Base-by-base conservation (phyloP, 2,113 vertebrate genomes). In the Oryzias melastigma region DNA sequence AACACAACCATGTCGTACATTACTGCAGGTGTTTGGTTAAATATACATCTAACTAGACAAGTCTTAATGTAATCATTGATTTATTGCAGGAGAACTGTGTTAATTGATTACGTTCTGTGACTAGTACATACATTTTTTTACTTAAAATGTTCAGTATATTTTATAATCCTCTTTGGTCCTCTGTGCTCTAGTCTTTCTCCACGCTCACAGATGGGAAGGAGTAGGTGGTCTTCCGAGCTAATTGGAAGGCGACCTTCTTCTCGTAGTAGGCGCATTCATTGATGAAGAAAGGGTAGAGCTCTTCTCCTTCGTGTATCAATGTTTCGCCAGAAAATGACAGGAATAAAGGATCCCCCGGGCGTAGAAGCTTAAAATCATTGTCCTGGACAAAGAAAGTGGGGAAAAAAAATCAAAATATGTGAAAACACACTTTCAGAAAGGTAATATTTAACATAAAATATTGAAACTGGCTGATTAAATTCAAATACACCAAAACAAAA, bases 241-340 rank as follows among this genome's bases (percentile, higher is more conserved):
- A 75, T n/a, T 78, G 63, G 65, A 91, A 89, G 18, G 92, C 91
- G 8, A 88, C 84, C 43, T 77, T 88, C 67, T 91, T 92, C 74
- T 93, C 91, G 4, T 93, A 93, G 78, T 93, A 93, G 16, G 92
- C 89, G 15, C 86, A 80, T 53, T 93, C 91, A 7, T 93, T 93
- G 17, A 93, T 59, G 62, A 93, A 93, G 56, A 87, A 54, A 13
- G 91, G 84, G 76, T 90, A 84, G 58, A 91, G 81, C 35, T 77
- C 86, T 19, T 88, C 83, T 8, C 83, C 91, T 4, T 87, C 75
- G 0, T 91, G 79, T 25, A 19, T 75, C 60, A 91, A 48, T 0
- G 68, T 87, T 58, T 93, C 84, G 6, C 91, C 89, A 12, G 76
- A 73, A 76, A 93, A 91, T 1, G 70, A 70, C 77, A 62, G 72